These are phyloP conservation scores for Morus bassanus DNA, from an alignment of 2,797 vertebrate species.

Conservation along the genomic window DNA sequence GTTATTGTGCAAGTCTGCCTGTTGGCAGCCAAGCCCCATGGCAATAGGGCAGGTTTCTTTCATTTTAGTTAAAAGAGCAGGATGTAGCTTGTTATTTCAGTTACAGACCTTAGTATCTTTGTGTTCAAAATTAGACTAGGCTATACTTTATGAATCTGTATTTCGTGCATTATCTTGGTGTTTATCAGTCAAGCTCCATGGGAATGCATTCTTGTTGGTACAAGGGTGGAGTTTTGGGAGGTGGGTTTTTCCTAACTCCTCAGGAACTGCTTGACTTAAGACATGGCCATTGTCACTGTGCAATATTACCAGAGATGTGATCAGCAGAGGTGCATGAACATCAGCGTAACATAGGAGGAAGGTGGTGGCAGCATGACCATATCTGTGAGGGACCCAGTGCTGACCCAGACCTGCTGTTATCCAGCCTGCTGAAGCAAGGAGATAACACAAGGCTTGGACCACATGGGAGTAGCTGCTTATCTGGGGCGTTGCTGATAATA, in stretches of 20 bases:
- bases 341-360: not conserved
- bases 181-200: not conserved
- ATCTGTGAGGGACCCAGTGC: not conserved
- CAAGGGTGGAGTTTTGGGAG: no score
- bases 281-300: not conserved
- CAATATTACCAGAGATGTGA: not conserved
- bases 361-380: no score
- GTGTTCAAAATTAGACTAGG: not conserved
- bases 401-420: not conserved
- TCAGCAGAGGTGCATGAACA: not conserved
- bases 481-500: accelerated
- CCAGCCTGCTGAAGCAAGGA: not conserved
- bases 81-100: not conserved
- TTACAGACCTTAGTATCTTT: not conserved
- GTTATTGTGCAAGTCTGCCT: not conserved
- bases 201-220: not conserved
- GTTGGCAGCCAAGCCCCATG: not conserved
- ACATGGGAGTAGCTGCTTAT: not conserved
- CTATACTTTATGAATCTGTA: no score
- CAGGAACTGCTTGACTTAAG: not conserved
- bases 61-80: not conserved
- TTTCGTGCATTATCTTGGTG: not conserved
- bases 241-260: not conserved
- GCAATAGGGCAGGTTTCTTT: not conserved
- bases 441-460: not conserved